Conservation (phyloP, 2,113 vertebrate genomes). For the Chunga burmeisteri region DNA sequence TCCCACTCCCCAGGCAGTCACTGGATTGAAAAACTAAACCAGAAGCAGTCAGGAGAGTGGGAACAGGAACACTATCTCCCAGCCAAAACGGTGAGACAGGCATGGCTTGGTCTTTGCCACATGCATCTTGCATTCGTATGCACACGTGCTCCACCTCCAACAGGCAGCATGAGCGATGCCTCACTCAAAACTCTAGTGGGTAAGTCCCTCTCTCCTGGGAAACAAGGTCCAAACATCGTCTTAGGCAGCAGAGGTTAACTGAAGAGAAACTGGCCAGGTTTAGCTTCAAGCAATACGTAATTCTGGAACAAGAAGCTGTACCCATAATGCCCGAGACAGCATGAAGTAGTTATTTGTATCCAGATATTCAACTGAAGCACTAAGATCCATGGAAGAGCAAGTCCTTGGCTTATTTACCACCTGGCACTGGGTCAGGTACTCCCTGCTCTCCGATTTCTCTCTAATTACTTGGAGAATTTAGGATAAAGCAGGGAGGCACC, state of each 20-base stretch:
- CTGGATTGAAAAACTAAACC: neutral
- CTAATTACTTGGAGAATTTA: neutral
- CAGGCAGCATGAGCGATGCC: neutral
- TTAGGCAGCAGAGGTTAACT: neutral
- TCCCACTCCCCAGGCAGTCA: neutral
- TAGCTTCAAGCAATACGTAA: neutral
- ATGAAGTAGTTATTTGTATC: neutral
- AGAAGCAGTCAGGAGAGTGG: neutral
- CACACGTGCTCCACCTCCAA: neutral
- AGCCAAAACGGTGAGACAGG: neutral
- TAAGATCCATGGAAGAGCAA: neutral
- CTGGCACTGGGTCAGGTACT: slow-evolving; percentile 1
- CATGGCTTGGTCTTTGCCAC: neutral
- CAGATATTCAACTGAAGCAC: slow-evolving; percentile 26
- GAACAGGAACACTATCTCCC: neutral
- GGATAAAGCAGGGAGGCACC: neutral
- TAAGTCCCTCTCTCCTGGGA: neutral
- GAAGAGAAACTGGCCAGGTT: neutral
- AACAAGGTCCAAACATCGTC: neutral
- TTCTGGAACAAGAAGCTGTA: slow-evolving; percentile 14
- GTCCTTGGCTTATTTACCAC: slow-evolving; percentile 15
- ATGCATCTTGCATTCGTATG: neutral
- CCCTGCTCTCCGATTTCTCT: neutral
- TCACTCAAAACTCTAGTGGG: neutral
- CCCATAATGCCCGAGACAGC: neutral